Evolutionary conservation across 2,797 vertebrate species (phyloP), one percentile per base, ranked within the genome.

Genomic region (Liasis olivaceus): DNA sequence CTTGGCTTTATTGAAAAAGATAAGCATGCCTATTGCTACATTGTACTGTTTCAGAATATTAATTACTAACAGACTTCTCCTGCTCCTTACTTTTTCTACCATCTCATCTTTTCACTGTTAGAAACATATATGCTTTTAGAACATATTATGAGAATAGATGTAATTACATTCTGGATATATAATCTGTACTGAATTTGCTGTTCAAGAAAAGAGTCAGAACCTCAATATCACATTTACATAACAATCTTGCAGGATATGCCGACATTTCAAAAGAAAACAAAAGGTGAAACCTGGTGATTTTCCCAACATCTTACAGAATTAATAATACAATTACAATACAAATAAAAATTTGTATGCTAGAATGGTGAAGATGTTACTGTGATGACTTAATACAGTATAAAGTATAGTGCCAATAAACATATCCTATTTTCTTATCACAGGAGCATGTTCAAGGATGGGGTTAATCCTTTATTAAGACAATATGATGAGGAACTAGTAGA

Each of bases 1-100:
- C 9, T 95, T 94, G 64, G 9, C 77, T 93, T 87, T 20, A 81
- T 56, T 9, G 93, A 85, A 63, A 91, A 36, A 90, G 0, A 2
- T 8, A 91, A 31, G 93, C 85, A 91, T 8, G 54, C 2, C 64
- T 92, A 89, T 85, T 66, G 22, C 69, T 93, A 63, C 26, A 20
- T 88, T 64, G 56, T 42, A 64, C 31, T 84, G 0, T 91, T 93
- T 90, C 15, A 47, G 12, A 51, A 5, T 84, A 1, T 13, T 6
- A 54, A 85, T 24, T 13, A 66, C 2, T 84, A 90, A 89, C 93
- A 63, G 9, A 66, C 26, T 59, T 72, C 28, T 51, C 14, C 15
- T 1, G 69, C 58, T 69, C 47, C 5, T 51, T 62, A 54, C 1
- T 54, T 56, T 89, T 90, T 69, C 22, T 58, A 87, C 17, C 91